phyloP scores from a whole-genome alignment of 2,888 invertebrate genomes.

The Heliconius ismenius region DNA sequence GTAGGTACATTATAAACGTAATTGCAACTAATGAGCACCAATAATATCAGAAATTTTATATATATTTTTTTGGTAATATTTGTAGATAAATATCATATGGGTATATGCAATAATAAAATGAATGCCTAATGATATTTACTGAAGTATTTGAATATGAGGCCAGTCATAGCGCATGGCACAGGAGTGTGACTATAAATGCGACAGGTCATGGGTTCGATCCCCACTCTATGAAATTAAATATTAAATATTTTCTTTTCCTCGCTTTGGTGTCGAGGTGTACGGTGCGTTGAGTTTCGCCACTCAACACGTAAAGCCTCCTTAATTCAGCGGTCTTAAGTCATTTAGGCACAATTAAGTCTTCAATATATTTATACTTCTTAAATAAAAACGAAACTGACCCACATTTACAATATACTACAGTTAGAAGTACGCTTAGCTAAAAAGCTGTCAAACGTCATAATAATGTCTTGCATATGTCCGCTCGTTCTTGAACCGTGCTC shows the following conservation, averaged over 20 bases:
- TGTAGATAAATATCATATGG: background rate
- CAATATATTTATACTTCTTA: background rate
- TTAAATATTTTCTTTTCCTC: too few species aligned
- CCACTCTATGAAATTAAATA: too few species aligned
- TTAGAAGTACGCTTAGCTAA: background rate
- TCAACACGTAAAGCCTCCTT: too few species aligned
- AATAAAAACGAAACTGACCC: background rate
- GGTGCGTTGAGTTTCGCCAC: too few species aligned
- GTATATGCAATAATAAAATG: too few species aligned
- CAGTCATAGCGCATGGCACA: too few species aligned
- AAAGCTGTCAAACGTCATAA: constrained; percentile 34
- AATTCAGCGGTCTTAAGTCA: background rate
- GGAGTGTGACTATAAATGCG: too few species aligned
- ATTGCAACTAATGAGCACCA: background rate
- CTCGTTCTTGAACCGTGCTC: constrained; percentile 66
- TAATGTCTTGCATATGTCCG: constrained; percentile 41
- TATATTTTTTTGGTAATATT: background rate
- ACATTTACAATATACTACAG: constrained; percentile 3
- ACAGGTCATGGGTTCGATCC: too few species aligned
- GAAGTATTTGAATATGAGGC: too few species aligned
- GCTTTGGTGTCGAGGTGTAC: too few species aligned
- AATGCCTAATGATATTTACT: too few species aligned
- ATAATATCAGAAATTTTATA: background rate
- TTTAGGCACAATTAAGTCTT: background rate
- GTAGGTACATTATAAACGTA: background rate